These are phyloP conservation scores for Chionoecetes opilio DNA, from an alignment of 1,140 invertebrate genomes.

Conservation along the genomic window DNA sequence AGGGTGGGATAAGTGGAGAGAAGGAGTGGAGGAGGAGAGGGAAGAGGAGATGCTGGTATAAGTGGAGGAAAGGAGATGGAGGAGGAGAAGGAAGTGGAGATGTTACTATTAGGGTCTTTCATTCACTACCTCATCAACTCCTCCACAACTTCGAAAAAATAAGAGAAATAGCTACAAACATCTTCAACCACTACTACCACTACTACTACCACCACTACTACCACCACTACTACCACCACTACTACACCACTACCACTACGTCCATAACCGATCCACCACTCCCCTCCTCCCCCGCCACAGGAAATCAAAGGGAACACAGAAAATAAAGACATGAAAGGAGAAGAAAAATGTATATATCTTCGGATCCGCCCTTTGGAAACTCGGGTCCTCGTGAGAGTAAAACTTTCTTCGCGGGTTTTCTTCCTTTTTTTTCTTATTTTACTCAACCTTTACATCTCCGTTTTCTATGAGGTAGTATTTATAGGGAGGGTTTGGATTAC, in stretches of 20 bases:
- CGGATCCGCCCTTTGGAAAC: background rate
- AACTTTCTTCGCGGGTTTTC: background rate
- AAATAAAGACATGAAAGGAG: background rate
- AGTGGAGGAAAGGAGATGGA: no score
- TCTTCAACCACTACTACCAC: background rate
- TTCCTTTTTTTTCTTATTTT: no score
- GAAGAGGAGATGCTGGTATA: no score
- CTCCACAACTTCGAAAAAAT: background rate
- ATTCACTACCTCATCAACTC: background rate
- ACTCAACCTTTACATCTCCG: conserved; percentile 13
- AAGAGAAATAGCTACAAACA: background rate
- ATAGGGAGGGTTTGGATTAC: background rate
- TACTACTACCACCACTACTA: background rate
- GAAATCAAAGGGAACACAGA: background rate
- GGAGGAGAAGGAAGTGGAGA: no score
- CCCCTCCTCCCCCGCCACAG: background rate
- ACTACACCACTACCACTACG: no score
- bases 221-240: background rate
- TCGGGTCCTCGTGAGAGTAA: background rate
- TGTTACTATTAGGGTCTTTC: background rate
- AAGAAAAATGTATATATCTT: background rate
- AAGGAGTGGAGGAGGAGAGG: no score
- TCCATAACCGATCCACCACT: no score
- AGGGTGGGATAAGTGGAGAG: no score
- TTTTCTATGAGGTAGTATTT: conserved; percentile 12